phyloP scores from a whole-genome alignment of 2,888 invertebrate genomes.

The Drosophila merina region DNA sequence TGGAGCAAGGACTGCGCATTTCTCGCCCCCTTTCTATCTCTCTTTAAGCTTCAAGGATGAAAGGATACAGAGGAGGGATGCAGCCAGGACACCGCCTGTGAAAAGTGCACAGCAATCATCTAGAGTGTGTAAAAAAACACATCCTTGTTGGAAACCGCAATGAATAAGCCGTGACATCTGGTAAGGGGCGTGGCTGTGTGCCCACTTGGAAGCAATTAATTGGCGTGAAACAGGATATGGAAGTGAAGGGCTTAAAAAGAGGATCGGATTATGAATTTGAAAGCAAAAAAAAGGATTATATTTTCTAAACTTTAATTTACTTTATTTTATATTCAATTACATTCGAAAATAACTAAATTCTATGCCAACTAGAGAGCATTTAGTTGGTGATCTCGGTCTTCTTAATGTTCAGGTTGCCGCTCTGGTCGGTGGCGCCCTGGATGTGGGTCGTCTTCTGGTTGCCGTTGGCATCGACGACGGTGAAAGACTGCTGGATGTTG shows the following conservation, averaged over 20 bases:
- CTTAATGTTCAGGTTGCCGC: conserved; percentile 27
- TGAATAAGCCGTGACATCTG: conserved; percentile 35
- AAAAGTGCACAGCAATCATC: conserved; percentile 60
- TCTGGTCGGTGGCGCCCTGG: conserved; percentile 30
- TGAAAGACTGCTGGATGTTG: conserved; percentile 21
- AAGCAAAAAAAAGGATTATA: neutral
- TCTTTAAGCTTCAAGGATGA: conserved; percentile 39
- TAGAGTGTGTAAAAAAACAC: conserved; percentile 58
- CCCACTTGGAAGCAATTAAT: conserved; percentile 43
- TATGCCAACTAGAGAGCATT: neutral
- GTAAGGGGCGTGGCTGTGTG: conserved; percentile 26
- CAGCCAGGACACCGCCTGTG: neutral
- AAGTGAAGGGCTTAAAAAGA: neutral
- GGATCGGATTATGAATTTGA: neutral
- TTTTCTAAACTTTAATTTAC: neutral
- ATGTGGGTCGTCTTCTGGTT: conserved; percentile 30
- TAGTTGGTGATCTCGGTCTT: conserved; percentile 18
- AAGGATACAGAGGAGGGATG: conserved; percentile 3
- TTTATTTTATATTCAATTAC: conserved; percentile 25
- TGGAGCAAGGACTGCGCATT: conserved; percentile 55
- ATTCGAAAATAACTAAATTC: conserved; percentile 1
- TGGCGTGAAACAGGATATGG: neutral
- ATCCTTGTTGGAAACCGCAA: conserved; percentile 30
- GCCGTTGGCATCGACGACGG: conserved; percentile 18
- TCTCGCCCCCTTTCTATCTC: conserved; percentile 27